A percentile compares a stretch with the other conserved stretches of the same genome.
Conservation (phyloP, 1,140 invertebrate genomes). For the honey bee (Apis mellifera) region Amel_HAv3.1 CM009936.2:1757001-1757500, state of each 20-base stretch:
- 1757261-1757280: neutral
- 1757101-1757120: too few relatives aligned
- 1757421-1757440: conserved; percentile 7
- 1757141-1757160: neutral
- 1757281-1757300: neutral
- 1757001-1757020: neutral
- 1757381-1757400: neutral
- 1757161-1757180: neutral
- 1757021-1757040: neutral
- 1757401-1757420: conserved; percentile 14
- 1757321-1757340: neutral
- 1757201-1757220: neutral
- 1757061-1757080: neutral
- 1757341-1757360: neutral
- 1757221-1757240: neutral
- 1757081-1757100: neutral
- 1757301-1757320: neutral
- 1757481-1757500: neutral
- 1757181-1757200: neutral
- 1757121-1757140: neutral
- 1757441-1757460: neutral
- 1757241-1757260: neutral
- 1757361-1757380: neutral
- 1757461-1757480: conserved; percentile 5
- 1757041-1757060: neutral